phyloP scores from a whole-genome alignment of 2,113 vertebrate species.

The Lutjanus erythropterus region DNA sequence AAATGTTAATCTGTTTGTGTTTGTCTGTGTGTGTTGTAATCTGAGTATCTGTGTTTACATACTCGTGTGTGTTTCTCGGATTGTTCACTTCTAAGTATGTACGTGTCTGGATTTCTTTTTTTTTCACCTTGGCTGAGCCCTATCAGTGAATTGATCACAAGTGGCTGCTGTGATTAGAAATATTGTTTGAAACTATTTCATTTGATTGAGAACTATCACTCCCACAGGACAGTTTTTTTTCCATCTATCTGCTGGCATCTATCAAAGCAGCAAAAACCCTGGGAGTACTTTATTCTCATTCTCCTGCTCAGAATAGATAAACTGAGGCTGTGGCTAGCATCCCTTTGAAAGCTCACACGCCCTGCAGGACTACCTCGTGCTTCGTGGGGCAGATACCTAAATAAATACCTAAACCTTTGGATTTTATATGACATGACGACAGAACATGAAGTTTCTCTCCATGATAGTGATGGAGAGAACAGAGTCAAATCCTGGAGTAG shows the following conservation, averaged over 20 bases:
- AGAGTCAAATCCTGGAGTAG: constrained; percentile 34
- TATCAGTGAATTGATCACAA: constrained; percentile 58
- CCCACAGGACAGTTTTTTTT: constrained; percentile 18
- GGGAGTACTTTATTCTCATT: constrained; percentile 50
- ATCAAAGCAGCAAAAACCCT: constrained; percentile 57
- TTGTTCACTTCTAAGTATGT: neutral
- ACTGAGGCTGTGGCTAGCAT: constrained; percentile 20
- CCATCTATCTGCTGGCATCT: constrained; percentile 48
- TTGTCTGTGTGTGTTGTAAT: neutral
- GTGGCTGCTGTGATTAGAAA: constrained; percentile 49
- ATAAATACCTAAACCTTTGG: constrained; percentile 11
- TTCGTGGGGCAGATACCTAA: constrained; percentile 1
- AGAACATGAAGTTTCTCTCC: constrained; percentile 32
- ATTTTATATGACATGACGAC: constrained; percentile 31
- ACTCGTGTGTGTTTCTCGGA: neutral
- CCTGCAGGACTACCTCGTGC: neutral
- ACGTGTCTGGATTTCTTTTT: neutral
- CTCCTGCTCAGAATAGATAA: constrained; percentile 60
- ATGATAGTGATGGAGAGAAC: constrained; percentile 39
- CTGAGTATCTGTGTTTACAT: neutral
- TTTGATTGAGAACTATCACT: constrained; percentile 70
- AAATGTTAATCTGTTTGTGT: neutral
- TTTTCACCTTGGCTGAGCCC: constrained; percentile 23
- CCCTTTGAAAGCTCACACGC: constrained; percentile 42
- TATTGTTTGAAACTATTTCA: constrained; percentile 59